Evolutionary conservation across 2,113 vertebrate species (phyloP), one percentile per base, ranked within the genome.

Genomic region (Helogale parvula): DNA sequence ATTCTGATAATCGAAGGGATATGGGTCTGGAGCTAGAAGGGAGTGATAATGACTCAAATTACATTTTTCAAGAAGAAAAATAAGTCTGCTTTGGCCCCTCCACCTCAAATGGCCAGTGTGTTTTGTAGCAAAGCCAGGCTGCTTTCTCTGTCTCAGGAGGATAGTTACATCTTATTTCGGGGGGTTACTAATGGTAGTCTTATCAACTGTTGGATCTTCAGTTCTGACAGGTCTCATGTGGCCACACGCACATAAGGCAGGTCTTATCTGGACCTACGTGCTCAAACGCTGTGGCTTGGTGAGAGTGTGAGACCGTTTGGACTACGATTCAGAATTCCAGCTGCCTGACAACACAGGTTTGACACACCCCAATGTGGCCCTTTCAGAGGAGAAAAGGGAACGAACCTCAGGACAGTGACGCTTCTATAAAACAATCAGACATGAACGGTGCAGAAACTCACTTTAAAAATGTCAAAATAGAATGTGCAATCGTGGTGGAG

Each of bases 201-300:
- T 99, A 97, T 99, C 99, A 91, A 98, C 99, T 74, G 98, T 99
- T 0, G 99, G 98, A 68, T 98, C 98, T 65, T 99, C 98, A 6
- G 98, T 91, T 99, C 99, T 19, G 99, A 99, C 84, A 99, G 99
- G 96, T 99, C 99, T 14, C 99, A 99, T 47, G 47, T 99, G 54
- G 93, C 98, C 14, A 96, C 98, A 60, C 12, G 96, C 98, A 60
- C 21, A 9, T 23, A 23, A 9, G 57, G 19, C 8, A 2, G 57
- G 57, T 60, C 8, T 60, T 23, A 23, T 98, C 97, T 74, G 97
- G 98, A 90, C 98, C 99, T 88, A 98, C 99, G 69, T 98, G 99
- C 99, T 97, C 97, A 96, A 92, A 93, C 21, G 7, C 47, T 92
- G 31, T 33, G 7, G 41, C 41, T 63, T 7, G 14, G 31, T 83